phyloP scores from a whole-genome alignment of 1,140 invertebrate species.

The Papilio xuthus region DNA sequence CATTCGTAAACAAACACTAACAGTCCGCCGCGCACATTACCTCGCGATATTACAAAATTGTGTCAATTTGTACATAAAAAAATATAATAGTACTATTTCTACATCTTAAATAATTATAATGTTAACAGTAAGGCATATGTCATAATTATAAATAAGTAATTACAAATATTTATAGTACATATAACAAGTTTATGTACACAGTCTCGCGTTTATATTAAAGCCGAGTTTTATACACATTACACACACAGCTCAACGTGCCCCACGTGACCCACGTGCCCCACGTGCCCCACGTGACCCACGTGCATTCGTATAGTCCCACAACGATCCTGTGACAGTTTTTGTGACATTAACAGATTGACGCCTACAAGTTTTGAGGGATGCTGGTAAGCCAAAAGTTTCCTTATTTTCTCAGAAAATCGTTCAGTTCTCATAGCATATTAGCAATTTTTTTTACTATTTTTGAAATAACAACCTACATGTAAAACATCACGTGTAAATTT shows the following conservation, averaged over 20 bases:
- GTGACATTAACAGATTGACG: too few relatives aligned
- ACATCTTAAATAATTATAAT: slow-evolving; percentile 64
- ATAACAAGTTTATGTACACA: slow-evolving; percentile 69
- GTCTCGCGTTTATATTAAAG: slow-evolving; percentile 73
- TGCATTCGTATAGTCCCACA: too few relatives aligned
- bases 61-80: slow-evolving; percentile 71
- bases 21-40: slow-evolving; percentile 37
- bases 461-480: too few relatives aligned
- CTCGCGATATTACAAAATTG: slow-evolving; percentile 54
- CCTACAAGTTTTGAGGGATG: too few relatives aligned
- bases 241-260: slow-evolving; percentile 57
- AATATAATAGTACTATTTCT: slow-evolving; percentile 51
- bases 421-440: too few relatives aligned
- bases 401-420: too few relatives aligned
- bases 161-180: slow-evolving; percentile 75
- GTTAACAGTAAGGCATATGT: slow-evolving; percentile 73
- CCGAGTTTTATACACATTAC: slow-evolving; percentile 63
- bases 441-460: too few relatives aligned
- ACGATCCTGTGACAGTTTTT: too few relatives aligned
- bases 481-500: too few relatives aligned
- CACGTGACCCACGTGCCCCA: too few relatives aligned
- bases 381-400: too few relatives aligned
- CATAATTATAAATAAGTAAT: slow-evolving; percentile 75
- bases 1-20: neutral
- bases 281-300: too few relatives aligned